Conservation (phyloP, 2,113 vertebrate genomes). For the Perca flavescens region DNA sequence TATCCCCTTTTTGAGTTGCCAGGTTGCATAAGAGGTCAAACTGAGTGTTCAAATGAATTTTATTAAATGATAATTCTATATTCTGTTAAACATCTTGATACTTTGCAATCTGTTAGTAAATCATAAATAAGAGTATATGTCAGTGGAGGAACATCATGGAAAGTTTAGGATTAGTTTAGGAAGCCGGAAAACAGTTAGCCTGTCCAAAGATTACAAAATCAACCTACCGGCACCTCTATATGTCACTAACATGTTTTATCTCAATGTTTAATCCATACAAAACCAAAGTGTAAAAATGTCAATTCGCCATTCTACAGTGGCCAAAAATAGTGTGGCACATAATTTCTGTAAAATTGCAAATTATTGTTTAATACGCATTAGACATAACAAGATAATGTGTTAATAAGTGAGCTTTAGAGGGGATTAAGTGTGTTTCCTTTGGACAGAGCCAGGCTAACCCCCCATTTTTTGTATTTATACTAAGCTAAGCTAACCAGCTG, state of each 20-base stretch:
- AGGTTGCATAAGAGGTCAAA: constrained; percentile 53
- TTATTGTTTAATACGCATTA: background rate
- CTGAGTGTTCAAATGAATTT: constrained; percentile 38
- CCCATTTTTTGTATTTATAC: background rate
- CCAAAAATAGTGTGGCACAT: background rate
- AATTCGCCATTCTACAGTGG: background rate
- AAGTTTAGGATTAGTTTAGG: background rate
- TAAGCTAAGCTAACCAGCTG: too few species aligned
- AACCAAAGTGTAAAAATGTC: background rate
- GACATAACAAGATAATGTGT: background rate
- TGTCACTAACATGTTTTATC: background rate
- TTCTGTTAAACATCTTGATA: constrained; percentile 32
- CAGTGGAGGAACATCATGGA: too few species aligned
- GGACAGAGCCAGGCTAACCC: background rate
- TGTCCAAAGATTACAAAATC: background rate
- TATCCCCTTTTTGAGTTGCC: constrained; percentile 44
- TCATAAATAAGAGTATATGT: background rate
- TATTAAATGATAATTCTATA: constrained; percentile 28
- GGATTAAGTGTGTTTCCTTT: background rate
- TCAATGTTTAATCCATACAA: background rate
- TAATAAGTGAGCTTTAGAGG: background rate
- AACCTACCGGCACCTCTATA: background rate
- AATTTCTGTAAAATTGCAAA: background rate
- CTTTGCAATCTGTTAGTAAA: constrained; percentile 3
- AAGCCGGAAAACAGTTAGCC: background rate